phyloP scores from a whole-genome alignment of 2,113 vertebrate species.

The Campylomormyrus numenius region DNA sequence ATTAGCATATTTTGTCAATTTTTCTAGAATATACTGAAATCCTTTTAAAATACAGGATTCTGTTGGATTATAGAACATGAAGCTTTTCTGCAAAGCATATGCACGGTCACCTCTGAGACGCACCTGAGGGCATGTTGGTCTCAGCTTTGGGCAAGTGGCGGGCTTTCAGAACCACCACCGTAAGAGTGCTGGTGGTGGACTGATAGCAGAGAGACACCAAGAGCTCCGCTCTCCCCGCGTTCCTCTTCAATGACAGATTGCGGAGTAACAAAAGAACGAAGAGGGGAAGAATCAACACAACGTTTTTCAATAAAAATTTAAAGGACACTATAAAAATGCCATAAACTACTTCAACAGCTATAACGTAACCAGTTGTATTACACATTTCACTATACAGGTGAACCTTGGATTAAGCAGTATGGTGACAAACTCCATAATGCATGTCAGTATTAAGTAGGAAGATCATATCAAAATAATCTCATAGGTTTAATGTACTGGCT shows the following conservation, averaged over 20 bases:
- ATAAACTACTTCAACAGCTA: not conserved
- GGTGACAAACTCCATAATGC: not conserved
- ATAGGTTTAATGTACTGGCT: not conserved
- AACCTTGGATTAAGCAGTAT: not conserved
- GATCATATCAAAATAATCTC: not conserved
- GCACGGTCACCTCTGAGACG: not conserved
- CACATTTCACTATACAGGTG: not conserved
- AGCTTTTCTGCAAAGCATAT: not conserved
- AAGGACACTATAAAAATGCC: not conserved
- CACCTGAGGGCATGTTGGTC: slow-evolving; percentile 81
- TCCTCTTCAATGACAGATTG: slow-evolving; percentile 63
- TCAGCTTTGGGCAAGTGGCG: slow-evolving; percentile 86
- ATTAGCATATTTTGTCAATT: not conserved
- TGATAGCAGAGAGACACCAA: slow-evolving; percentile 95
- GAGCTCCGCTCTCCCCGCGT: slow-evolving; percentile 81
- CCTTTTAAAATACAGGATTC: not conserved
- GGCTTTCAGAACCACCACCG: slow-evolving; percentile 94
- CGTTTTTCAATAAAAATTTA: not conserved
- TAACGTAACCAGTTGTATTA: not conserved
- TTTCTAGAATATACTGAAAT: not conserved
- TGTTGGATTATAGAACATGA: not conserved
- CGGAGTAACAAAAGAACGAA: not conserved
- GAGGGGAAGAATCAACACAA: not conserved
- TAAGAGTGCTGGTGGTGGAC: slow-evolving; percentile 90
- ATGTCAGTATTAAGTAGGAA: not conserved